Base-by-base conservation (phyloP, 1,140 invertebrate genomes). In the Musca domestica region DNA sequence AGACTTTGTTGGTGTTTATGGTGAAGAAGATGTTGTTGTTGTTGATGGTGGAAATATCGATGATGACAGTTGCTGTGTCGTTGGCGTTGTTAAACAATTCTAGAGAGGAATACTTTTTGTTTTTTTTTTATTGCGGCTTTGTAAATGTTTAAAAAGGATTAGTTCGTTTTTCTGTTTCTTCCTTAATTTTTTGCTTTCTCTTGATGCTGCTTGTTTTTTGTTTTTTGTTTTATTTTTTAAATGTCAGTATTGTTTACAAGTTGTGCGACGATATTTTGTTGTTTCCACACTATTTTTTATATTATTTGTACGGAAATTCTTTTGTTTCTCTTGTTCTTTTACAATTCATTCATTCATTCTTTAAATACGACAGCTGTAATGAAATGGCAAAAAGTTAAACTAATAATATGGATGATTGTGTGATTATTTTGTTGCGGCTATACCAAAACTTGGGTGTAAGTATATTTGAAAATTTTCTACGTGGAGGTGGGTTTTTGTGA, bases 81-180 rank as follows among this genome's bases (percentile, higher is more conserved):
- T 2, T 41, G 34, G 10, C 34, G 4, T 41, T 12, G 6, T 41
- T 41, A 30, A 30, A 9, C 9, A 30, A 30, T 30, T 5, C n/a
- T n/a, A n/a, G n/a, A n/a, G n/a, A n/a, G n/a, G 15, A 9, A 23
- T 20, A 14, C 15, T 66, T 51, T 66, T 66, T 22, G 9, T 14
- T 51, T 51, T 51, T 7, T 56, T 56, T n/a, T 67, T 64, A 30
- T 46, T 41, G 30, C 20, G 51, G 47, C 47, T 56, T 67, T 67
- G 27, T 27, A 34, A n/a, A n/a, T n/a, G n/a, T n/a, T n/a, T n/a
- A n/a, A n/a, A n/a, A 41, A 58, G 25, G n/a, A 10, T 2, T 27
- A 25, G 17, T 2, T 19, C 9, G 34, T 20, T 34, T 61, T 30
- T 58, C 17, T 30, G 15, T 56, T 7, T 52, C 52, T 25, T 22